phyloP scores from a whole-genome alignment of 2,113 vertebrate genomes.

The Pachycephala philippinensis region DNA sequence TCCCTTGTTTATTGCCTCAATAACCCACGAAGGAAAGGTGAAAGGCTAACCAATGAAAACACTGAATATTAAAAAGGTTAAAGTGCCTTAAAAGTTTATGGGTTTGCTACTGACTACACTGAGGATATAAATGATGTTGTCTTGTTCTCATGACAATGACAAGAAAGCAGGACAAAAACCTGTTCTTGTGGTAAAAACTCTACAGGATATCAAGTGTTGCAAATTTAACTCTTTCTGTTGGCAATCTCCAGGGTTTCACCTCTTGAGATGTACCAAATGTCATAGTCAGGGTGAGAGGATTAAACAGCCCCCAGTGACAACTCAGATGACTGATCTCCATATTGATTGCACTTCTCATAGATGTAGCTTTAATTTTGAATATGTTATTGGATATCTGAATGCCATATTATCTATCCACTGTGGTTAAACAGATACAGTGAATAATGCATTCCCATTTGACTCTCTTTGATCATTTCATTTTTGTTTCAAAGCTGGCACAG shows the following conservation, averaged over 20 bases:
- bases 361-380: background rate
- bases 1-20: constrained; percentile 7
- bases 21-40: background rate
- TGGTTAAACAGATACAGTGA: background rate
- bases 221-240: background rate
- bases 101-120: background rate
- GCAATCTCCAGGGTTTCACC: background rate
- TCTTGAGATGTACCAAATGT: background rate
- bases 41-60: constrained; percentile 17
- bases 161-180: background rate
- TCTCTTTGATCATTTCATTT: background rate
- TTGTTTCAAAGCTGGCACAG: background rate
- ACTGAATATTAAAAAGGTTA: constrained; percentile 36
- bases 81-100: background rate
- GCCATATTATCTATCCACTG: background rate
- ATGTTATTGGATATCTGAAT: background rate
- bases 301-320: background rate
- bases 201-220: background rate
- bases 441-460: background rate
- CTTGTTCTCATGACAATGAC: background rate
- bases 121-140: background rate
- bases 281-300: background rate
- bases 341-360: background rate
- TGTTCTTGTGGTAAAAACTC: background rate
- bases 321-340: background rate